Evolutionary conservation across 2,113 vertebrate genomes (phyloP), one percentile per base, ranked within the genome.

Genomic region (Oryzias melastigma): DNA sequence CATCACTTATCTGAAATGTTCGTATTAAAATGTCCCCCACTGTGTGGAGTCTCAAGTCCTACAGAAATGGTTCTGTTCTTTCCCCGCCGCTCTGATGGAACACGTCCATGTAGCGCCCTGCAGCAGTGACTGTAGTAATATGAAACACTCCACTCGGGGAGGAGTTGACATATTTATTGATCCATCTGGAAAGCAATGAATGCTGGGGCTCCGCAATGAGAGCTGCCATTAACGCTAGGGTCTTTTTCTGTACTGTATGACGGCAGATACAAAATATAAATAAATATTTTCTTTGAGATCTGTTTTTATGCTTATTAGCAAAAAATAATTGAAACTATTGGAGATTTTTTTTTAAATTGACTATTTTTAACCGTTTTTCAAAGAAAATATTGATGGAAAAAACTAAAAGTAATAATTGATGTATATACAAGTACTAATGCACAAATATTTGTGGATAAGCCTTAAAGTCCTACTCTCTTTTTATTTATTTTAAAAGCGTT

Each of bases 91-190:
- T 16, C 7, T 45, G 43, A 45, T 14, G 14, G 16, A 46, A n/a
- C 44, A 7, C 65, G 59, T 78, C 47, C 42, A 49, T 50, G 62
- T 49, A 67, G n/a, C 25, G 17, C 27, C 66, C 58, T 45, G 64
- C 27, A 69, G 55, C 75, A 53, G 41, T 16, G 44, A 73, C 62
- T 54, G 14, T 40, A 49, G 22, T 13, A 53, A 72, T 65, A 65
- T 78, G 68, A 85, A 83, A 79, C 48, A 55, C 47, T 62, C 47
- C 53, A 65, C 64, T 67, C 63, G 45, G 45, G 55, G 65, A 77
- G 62, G 64, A 45, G 55, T 45, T 80, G 80, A 80, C 84, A 85
- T 67, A 77, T 81, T 58, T 80, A 87, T 84, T 80, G 85, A 87
- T 85, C 78, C 61, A 65, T 66, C 43, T 52, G 24, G 43, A 73